These are phyloP conservation scores for Campoletis raptor DNA, from an alignment of 2,888 invertebrate genomes.

Conservation along the genomic window DNA sequence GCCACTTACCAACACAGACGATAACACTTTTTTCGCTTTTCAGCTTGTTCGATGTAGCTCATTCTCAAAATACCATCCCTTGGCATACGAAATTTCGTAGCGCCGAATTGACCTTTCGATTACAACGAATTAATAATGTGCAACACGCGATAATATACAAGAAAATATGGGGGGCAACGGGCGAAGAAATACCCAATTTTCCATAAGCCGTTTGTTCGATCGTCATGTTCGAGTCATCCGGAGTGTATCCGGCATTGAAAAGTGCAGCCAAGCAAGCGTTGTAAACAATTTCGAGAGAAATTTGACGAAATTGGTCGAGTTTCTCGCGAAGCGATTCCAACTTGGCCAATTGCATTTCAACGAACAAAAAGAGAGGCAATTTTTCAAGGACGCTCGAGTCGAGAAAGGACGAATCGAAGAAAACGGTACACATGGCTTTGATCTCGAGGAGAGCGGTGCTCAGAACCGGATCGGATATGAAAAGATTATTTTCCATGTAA, in stretches of 20 bases:
- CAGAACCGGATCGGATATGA: slow-evolving; percentile 90
- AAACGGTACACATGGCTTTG: slow-evolving; percentile 89
- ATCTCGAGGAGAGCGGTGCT: slow-evolving; percentile 90
- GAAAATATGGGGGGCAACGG: too few species aligned
- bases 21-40: slow-evolving; percentile 92
- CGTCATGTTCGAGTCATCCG: slow-evolving; percentile 88
- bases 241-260: slow-evolving; percentile 91
- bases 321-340: slow-evolving; percentile 84
- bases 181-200: slow-evolving; percentile 74
- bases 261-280: slow-evolving; percentile 92
- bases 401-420: slow-evolving; percentile 88
- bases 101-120: slow-evolving; percentile 70
- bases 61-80: slow-evolving; percentile 86
- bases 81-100: slow-evolving; percentile 76
- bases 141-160: too few species aligned
- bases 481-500: slow-evolving; percentile 89
- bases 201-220: slow-evolving; percentile 80
- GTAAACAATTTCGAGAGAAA: slow-evolving; percentile 87
- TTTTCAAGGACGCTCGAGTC: slow-evolving; percentile 86
- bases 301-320: slow-evolving; percentile 85
- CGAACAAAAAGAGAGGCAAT: slow-evolving; percentile 89
- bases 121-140: too few species aligned
- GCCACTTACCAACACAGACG: slow-evolving; percentile 91
- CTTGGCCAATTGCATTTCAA: slow-evolving; percentile 86
- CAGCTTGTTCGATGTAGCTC: slow-evolving; percentile 95